A percentile compares a stretch with the other conserved stretches of the same genome.
Evolutionary conservation across 2,888 invertebrate genomes (phyloP).

Genomic region (Linnaemya tessellans): DNA sequence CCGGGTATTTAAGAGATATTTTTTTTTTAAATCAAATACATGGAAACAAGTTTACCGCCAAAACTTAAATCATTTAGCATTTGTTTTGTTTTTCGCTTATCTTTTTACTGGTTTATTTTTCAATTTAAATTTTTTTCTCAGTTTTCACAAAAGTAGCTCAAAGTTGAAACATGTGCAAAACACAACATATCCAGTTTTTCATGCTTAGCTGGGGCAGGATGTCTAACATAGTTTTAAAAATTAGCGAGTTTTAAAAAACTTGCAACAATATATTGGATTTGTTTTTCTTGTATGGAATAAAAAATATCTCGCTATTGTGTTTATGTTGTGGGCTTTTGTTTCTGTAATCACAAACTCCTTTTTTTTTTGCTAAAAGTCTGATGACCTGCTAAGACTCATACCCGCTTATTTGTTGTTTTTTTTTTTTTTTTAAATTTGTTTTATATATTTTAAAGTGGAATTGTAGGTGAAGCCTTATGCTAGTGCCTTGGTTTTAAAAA

Average conservation of each 20-base stretch:
- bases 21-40: conserved; percentile 27
- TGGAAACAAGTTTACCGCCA: conserved; percentile 69
- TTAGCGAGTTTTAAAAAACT: not conserved
- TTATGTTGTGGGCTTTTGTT: not conserved
- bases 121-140: not conserved
- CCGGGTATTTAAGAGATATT: conserved; percentile 58
- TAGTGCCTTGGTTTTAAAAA: conserved; percentile 4
- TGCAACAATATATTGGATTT: not conserved
- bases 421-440: no score
- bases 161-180: conserved; percentile 38
- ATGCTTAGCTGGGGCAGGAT: conserved; percentile 67
- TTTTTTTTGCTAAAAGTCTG: conserved; percentile 46
- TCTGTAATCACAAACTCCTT: conserved; percentile 33
- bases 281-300: not conserved
- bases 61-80: conserved; percentile 34
- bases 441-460: conserved; percentile 56
- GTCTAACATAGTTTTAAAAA: conserved; percentile 43
- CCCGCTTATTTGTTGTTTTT: not conserved
- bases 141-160: conserved; percentile 52
- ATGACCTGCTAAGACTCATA: conserved; percentile 53
- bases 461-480: conserved; percentile 65
- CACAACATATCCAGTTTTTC: conserved; percentile 57
- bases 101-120: conserved; percentile 17
- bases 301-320: not conserved
- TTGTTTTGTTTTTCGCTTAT: conserved; percentile 32